A percentile compares a stretch with the other conserved stretches of the same genome.
Conservation (phyloP, 2,888 invertebrate species). For the Arrhopalites spinosus region DNA sequence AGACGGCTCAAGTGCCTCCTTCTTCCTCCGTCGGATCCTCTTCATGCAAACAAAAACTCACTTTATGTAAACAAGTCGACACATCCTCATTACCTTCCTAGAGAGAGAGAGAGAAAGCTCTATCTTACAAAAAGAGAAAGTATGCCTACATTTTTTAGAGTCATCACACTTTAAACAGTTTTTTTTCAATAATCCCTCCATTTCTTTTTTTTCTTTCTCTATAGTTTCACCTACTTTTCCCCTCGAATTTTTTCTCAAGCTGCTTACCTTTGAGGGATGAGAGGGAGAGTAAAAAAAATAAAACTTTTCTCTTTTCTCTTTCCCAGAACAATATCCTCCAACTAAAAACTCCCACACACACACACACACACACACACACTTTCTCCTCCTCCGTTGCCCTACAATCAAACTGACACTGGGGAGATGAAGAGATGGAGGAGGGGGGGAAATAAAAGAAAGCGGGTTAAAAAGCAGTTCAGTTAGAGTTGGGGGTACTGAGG, state of each 20-base stretch:
- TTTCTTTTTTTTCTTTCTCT: background rate
- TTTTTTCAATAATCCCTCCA: background rate
- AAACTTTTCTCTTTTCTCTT: background rate
- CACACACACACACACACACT: background rate
- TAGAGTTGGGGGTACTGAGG: too few relatives aligned
- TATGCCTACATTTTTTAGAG: background rate
- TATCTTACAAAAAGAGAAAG: too few relatives aligned
- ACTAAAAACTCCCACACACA: background rate
- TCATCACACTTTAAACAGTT: background rate
- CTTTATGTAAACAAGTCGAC: background rate
- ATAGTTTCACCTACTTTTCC: background rate
- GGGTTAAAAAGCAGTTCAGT: slow-evolving; percentile 31
- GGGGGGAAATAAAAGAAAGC: slow-evolving; percentile 12
- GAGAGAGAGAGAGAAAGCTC: background rate
- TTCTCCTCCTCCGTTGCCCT: background rate
- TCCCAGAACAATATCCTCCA: background rate
- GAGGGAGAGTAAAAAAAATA: background rate
- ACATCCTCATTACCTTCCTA: background rate
- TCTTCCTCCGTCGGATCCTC: background rate
- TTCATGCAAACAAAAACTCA: slow-evolving; percentile 24
- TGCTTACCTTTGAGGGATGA: background rate
- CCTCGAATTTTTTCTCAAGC: background rate
- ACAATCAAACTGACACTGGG: background rate
- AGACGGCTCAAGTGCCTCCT: background rate
- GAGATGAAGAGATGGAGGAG: background rate